phyloP scores from a whole-genome alignment of 1,140 invertebrate species.

The Lasioglossum baleicum region DNA sequence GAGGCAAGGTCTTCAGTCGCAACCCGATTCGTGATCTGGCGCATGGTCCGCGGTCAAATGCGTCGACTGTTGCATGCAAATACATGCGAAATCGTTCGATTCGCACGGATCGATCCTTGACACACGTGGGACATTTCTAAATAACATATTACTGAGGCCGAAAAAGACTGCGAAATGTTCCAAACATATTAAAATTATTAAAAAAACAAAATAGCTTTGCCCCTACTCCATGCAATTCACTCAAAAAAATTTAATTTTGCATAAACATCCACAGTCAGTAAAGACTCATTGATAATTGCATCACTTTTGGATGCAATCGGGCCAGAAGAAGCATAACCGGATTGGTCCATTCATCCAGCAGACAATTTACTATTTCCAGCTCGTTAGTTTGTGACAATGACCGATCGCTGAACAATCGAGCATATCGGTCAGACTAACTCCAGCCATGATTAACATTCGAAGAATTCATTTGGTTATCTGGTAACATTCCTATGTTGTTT shows the following conservation, averaged over 20 bases:
- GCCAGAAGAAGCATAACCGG: not conserved
- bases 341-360: not conserved
- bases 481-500: not conserved
- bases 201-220: too few species aligned
- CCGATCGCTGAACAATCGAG: not conserved
- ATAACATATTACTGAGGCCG: too few species aligned
- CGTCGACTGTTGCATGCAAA: not conserved
- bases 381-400: not conserved
- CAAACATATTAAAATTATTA: too few species aligned
- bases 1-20: slow-evolving; percentile 22
- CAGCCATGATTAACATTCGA: not conserved
- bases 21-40: slow-evolving; percentile 1
- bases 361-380: not conserved
- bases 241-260: too few species aligned
- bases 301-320: too few species aligned
- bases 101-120: not conserved
- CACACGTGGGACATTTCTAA: not conserved
- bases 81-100: not conserved
- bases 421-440: not conserved
- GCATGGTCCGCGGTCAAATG: not conserved
- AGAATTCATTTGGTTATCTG: too few species aligned
- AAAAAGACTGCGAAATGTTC: too few species aligned
- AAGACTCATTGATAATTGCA: too few species aligned
- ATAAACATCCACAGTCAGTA: too few species aligned
- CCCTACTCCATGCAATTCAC: too few species aligned